phyloP scores from a whole-genome alignment of 2,888 invertebrate species.

The Drosophila phalerata region DNA sequence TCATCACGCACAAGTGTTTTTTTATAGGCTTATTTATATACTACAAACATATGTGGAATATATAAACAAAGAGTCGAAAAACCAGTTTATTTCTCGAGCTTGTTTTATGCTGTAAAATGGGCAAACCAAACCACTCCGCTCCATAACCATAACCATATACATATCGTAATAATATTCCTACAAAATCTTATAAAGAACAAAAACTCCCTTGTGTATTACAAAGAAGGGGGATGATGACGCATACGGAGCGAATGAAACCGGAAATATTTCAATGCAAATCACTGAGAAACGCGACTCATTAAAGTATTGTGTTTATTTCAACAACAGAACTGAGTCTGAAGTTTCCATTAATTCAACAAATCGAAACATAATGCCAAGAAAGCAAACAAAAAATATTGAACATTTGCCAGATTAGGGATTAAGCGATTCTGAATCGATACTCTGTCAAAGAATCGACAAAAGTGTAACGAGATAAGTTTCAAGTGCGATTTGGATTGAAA shows the following conservation, averaged over 20 bases:
- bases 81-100: constrained; percentile 47
- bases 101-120: constrained; percentile 56
- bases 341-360: constrained; percentile 24
- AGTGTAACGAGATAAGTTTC: constrained; percentile 31
- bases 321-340: constrained; percentile 23
- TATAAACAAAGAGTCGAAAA: constrained; percentile 33
- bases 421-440: neutral
- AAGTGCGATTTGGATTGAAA: constrained; percentile 28
- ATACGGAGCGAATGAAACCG: constrained; percentile 42
- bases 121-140: constrained; percentile 33
- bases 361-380: constrained; percentile 23
- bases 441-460: neutral
- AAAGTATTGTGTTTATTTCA: constrained; percentile 50
- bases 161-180: constrained; percentile 23
- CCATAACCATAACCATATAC: constrained; percentile 19
- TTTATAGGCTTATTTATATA: constrained; percentile 64
- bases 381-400: constrained; percentile 33
- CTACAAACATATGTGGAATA: constrained; percentile 62
- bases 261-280: constrained; percentile 60
- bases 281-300: constrained; percentile 38
- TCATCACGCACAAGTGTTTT: constrained; percentile 74
- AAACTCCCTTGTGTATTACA: constrained; percentile 32
- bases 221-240: constrained; percentile 54
- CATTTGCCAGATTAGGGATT: constrained; percentile 17
- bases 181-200: constrained; percentile 37